Evolutionary conservation across 2,888 invertebrate genomes (phyloP).

Genomic region (Meiosimyza platycephala): DNA sequence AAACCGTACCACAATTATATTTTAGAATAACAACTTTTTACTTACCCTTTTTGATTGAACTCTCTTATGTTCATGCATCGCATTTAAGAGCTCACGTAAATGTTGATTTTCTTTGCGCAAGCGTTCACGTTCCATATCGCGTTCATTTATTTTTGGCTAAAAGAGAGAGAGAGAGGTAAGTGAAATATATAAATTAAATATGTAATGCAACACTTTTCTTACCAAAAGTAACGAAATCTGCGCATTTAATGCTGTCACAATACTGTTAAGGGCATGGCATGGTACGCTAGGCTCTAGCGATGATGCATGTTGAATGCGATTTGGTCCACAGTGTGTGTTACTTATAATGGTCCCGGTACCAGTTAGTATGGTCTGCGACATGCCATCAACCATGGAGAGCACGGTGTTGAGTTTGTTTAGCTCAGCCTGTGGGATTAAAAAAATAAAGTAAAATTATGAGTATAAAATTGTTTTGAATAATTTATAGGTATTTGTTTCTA

Average conservation of each 20-base stretch:
- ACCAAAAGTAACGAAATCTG: slow-evolving; percentile 80
- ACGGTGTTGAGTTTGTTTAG: slow-evolving; percentile 48
- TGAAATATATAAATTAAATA: slow-evolving; percentile 11
- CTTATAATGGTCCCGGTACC: slow-evolving; percentile 30
- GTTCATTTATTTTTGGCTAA: slow-evolving; percentile 79
- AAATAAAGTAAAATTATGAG: neutral
- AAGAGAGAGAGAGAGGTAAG: neutral
- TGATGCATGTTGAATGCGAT: slow-evolving; percentile 66
- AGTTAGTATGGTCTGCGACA: slow-evolving; percentile 49
- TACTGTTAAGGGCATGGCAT: slow-evolving; percentile 72
- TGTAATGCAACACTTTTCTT: slow-evolving; percentile 41
- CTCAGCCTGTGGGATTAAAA: slow-evolving; percentile 46
- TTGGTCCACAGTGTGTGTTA: slow-evolving; percentile 62
- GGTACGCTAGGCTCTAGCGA: slow-evolving; percentile 72
- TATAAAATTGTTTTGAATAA: neutral
- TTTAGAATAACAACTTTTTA: neutral
- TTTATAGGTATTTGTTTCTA: no score
- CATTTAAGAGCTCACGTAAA: slow-evolving; percentile 78
- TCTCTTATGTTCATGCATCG: slow-evolving; percentile 69
- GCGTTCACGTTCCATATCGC: slow-evolving; percentile 80
- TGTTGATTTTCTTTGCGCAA: slow-evolving; percentile 78
- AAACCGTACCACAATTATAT: no score
- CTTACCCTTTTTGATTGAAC: slow-evolving; percentile 64
- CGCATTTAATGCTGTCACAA: slow-evolving; percentile 74
- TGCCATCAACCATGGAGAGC: slow-evolving; percentile 53